phyloP scores from a whole-genome alignment of 1,140 invertebrate species.

The Aphelinus atriplicis region DNA sequence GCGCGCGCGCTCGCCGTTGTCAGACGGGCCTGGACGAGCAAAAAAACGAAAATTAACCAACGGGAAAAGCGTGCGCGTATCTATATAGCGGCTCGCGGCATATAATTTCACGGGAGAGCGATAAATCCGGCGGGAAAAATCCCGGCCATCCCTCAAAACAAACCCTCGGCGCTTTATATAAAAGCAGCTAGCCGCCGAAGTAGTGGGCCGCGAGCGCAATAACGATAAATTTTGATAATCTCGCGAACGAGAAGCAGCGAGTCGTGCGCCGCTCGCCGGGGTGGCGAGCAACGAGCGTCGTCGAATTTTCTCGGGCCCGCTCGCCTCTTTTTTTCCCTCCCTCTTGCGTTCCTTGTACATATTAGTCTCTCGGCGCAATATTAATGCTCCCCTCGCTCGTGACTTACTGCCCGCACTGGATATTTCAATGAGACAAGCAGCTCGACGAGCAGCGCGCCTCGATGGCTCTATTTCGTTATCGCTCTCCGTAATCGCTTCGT shows the following conservation, averaged over 20 bases:
- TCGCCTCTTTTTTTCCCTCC: neutral
- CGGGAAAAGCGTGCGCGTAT: too few relatives aligned
- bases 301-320: slow-evolving; percentile 20
- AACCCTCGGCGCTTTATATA: neutral
- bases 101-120: slow-evolving; percentile 30
- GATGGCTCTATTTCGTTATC: too few relatives aligned
- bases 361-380: too few relatives aligned
- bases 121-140: slow-evolving; percentile 28
- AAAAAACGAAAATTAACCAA: too few relatives aligned
- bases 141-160: neutral
- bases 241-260: neutral
- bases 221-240: slow-evolving; percentile 33
- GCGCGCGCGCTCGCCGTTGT: too few relatives aligned
- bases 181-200: slow-evolving; percentile 8
- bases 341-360: neutral
- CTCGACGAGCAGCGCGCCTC: too few relatives aligned
- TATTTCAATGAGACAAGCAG: too few relatives aligned
- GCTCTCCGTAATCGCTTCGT: too few relatives aligned
- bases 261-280: neutral
- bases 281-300: neutral
- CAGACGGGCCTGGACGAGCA: too few relatives aligned
- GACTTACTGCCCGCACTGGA: too few relatives aligned
- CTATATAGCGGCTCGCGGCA: neutral
- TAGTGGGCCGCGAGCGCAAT: slow-evolving; percentile 2
- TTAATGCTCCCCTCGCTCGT: too few relatives aligned